Evolutionary conservation across 2,888 invertebrate species (phyloP).

Genomic region (Eutolmus rufibarbis): DNA sequence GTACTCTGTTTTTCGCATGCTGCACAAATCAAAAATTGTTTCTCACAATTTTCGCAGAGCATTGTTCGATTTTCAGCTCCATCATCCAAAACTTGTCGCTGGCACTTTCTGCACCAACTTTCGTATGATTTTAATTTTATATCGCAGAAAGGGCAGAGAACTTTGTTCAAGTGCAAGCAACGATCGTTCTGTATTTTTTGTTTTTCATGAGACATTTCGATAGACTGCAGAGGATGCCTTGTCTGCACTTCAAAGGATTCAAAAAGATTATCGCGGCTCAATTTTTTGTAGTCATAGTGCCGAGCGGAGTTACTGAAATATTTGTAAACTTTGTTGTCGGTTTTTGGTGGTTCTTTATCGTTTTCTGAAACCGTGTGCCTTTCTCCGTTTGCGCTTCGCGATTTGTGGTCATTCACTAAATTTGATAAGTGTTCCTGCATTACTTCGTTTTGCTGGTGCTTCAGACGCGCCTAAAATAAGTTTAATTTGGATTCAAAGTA

Average conservation of each 20-base stretch:
- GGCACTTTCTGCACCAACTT: constrained; percentile 58
- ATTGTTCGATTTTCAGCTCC: constrained; percentile 44
- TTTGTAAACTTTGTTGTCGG: constrained; percentile 59
- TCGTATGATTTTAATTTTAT: constrained; percentile 56
- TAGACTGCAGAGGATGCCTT: not conserved
- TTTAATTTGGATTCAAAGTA: too few relatives aligned
- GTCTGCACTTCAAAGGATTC: constrained; percentile 32
- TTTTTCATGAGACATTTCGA: not conserved
- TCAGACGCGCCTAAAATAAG: constrained; percentile 54
- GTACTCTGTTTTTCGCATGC: constrained; percentile 55
- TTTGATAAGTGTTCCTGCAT: constrained; percentile 57
- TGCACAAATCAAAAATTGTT: constrained; percentile 49
- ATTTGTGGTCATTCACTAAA: constrained; percentile 57
- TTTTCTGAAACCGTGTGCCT: constrained; percentile 49
- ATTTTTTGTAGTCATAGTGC: constrained; percentile 52
- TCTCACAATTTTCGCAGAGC: constrained; percentile 53
- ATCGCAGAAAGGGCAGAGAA: constrained; percentile 58
- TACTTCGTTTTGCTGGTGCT: constrained; percentile 57
- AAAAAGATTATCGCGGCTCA: constrained; percentile 23
- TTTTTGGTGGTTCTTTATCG: constrained; percentile 45
- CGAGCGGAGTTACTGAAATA: constrained; percentile 62
- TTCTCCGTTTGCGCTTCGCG: not conserved
- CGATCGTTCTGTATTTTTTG: constrained; percentile 48
- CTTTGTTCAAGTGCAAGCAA: constrained; percentile 57
- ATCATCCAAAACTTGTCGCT: constrained; percentile 52